Conservation (phyloP, 2,113 vertebrate genomes). For the Cyanistes caeruleus region DNA sequence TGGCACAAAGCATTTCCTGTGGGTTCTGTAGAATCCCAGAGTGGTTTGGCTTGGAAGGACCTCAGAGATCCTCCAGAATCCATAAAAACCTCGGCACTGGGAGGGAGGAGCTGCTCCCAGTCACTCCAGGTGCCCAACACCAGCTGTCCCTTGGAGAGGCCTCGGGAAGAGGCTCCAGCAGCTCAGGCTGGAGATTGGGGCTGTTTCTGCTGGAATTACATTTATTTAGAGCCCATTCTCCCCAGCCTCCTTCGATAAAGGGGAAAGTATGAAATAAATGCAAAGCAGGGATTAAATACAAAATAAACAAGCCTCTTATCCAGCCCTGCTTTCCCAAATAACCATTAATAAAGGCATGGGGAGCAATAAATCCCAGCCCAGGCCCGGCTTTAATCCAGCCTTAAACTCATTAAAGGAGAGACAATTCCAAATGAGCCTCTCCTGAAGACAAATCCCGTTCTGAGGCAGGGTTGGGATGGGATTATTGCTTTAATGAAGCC, state of each 20-base stretch:
- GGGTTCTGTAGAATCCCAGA: background rate
- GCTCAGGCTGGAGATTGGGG: background rate
- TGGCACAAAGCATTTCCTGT: background rate
- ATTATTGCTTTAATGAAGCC: constrained; percentile 24
- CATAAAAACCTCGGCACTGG: accelerated
- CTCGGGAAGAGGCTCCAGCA: background rate
- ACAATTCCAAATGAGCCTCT: background rate
- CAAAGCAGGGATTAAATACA: background rate
- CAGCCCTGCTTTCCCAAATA: background rate
- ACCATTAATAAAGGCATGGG: background rate
- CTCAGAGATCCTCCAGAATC: background rate
- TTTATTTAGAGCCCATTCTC: background rate
- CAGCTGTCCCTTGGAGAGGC: background rate
- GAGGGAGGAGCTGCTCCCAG: background rate
- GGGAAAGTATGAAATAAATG: background rate
- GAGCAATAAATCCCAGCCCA: background rate
- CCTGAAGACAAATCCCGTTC: constrained; percentile 5
- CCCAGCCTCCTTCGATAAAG: background rate
- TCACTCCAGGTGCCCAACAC: accelerated
- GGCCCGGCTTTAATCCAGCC: background rate
- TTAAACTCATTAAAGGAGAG: constrained; percentile 25
- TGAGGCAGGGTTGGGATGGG: constrained; percentile 5
- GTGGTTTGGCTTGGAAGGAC: background rate
- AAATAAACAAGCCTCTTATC: background rate
- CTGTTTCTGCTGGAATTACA: background rate